phyloP scores from a whole-genome alignment of 2,888 invertebrate species.

The Tanytarsus gracilentus region DNA sequence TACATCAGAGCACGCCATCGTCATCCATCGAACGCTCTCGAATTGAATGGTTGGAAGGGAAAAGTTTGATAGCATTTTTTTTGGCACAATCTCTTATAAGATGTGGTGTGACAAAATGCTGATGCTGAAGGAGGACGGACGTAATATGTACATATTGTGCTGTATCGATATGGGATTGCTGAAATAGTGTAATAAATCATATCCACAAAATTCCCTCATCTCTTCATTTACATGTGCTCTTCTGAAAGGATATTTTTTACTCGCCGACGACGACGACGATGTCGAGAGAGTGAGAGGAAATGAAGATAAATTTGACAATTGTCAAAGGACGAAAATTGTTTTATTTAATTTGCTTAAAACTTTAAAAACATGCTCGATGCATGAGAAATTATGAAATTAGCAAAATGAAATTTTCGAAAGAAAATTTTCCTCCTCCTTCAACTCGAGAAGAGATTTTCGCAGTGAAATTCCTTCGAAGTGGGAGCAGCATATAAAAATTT shows the following conservation, averaged over 20 bases:
- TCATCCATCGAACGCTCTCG: not conserved
- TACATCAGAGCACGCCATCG: constrained; percentile 14
- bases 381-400: no score
- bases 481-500: not conserved
- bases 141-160: not conserved
- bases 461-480: not conserved
- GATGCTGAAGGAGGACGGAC: not conserved
- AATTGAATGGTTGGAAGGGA: no score
- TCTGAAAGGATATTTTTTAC: not conserved
- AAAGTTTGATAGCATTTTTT: not conserved
- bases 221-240: constrained; percentile 13
- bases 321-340: no score
- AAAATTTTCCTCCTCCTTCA: no score
- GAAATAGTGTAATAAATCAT: constrained; percentile 18
- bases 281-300: not conserved
- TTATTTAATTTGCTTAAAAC: no score
- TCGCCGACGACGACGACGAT: not conserved
- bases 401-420: no score
- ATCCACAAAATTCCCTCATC: constrained; percentile 18
- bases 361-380: no score
- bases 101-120: no score
- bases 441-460: no score
- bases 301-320: constrained; percentile 19
- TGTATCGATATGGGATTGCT: no score
- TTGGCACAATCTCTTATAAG: no score